These are phyloP conservation scores for Macroramphosus scolopax DNA, from an alignment of 2,797 vertebrate genomes.

Conservation along the genomic window DNA sequence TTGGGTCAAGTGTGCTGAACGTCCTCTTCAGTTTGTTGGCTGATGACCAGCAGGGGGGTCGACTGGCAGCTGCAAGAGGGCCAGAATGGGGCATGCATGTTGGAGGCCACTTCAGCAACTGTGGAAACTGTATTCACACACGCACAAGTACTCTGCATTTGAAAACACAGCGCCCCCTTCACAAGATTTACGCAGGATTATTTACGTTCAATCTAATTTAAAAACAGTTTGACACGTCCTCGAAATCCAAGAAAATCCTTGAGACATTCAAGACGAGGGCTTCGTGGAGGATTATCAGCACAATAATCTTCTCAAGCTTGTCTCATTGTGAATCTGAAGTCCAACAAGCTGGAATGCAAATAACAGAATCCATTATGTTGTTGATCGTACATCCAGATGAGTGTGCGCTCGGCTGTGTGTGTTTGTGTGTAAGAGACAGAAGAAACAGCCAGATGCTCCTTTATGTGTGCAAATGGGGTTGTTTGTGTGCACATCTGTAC, in stretches of 20 bases:
- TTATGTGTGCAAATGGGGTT: not conserved
- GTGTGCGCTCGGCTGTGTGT: not conserved
- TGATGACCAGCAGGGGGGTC: not conserved
- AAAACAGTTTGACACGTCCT: conserved; percentile 27
- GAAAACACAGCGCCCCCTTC: too few relatives aligned
- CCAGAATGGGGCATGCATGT: too few relatives aligned
- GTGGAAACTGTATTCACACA: too few relatives aligned
- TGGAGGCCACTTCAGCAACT: too few relatives aligned
- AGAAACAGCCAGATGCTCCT: not conserved
- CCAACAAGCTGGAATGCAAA: conserved; percentile 10
- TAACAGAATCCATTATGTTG: conserved; percentile 8
- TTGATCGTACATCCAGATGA: too few relatives aligned
- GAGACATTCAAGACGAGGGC: too few relatives aligned
- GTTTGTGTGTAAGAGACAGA: not conserved
- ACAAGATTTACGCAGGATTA: conserved; percentile 9
- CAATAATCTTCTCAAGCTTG: conserved; percentile 22
- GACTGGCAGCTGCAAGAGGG: too few relatives aligned
- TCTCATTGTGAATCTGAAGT: conserved; percentile 10
- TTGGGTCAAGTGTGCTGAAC: not conserved
- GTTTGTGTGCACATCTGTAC: too few relatives aligned
- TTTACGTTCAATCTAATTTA: conserved; percentile 19
- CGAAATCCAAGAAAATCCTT: conserved; percentile 22
- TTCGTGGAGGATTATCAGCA: conserved; percentile 20
- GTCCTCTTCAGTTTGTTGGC: not conserved
- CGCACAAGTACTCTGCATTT: too few relatives aligned